Evolutionary conservation across 1,140 invertebrate species (phyloP), one percentile per base, ranked within the genome.

Genomic region (Conus ventricosus): DNA sequence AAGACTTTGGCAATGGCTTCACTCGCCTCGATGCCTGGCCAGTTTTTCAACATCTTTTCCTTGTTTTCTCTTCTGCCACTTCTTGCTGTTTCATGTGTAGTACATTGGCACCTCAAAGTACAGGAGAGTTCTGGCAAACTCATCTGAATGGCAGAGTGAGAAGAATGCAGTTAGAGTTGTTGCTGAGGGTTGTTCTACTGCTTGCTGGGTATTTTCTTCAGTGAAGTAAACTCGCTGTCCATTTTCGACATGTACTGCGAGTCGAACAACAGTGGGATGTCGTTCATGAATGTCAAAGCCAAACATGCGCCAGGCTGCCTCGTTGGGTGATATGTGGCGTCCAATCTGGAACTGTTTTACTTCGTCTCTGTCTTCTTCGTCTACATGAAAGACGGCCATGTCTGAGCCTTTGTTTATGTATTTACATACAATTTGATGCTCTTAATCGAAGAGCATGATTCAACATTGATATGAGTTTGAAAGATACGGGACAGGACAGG

Each of bases 181-280:
- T 39, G 88, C 85, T 85, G 93, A 93, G 90, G 94, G 92, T 85
- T 78, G 88, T 83, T 63, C 81, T 20, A 91, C 91, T 88, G 84
- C 89, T 39, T 94, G 71, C 76, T 25, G 75, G 11, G 89, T 90
- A 88, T 93, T 95, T n/a, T 87, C 39, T 75, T 82, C 84, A 75
- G 89, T 95, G 89, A 95, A 95, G 90, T 95, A 94, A 84, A 94
- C 92, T 90, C 94, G 60, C 92, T 96, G 95, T 87, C 94, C 93
- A 92, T 95, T 95, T 91, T 95, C 93, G n/a, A 96, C 88, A 94
- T 96, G 95, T 15, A 96, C 95, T 7, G 92, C 92, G 57, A 96
- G 92, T 89, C 95, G 39, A 39, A 39, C 39, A 39, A 93, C 71
- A 94, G 82, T 83, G 95, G 93, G 91, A 94, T 90, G 54, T 94